phyloP scores from a whole-genome alignment of 2,888 invertebrate genomes.

The Ectemnius continuus region DNA sequence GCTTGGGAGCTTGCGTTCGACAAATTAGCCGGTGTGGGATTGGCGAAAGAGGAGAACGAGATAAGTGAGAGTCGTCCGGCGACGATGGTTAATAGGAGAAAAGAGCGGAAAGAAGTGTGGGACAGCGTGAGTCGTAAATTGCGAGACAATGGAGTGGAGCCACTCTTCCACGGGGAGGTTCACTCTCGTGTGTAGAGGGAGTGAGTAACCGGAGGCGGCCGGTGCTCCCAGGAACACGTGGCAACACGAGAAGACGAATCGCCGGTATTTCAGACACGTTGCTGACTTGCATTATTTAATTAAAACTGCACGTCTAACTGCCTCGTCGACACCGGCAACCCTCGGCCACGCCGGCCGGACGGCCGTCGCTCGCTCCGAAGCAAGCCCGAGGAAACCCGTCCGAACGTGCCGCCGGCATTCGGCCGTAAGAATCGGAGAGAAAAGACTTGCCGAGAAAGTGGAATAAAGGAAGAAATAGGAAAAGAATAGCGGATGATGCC shows the following conservation, averaged over 20 bases:
- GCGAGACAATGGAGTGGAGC: too few species aligned
- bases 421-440: constrained; percentile 22
- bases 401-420: neutral
- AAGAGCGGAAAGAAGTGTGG: constrained; percentile 5
- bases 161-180: too few species aligned
- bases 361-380: too few species aligned
- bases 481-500: neutral
- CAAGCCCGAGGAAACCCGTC: neutral
- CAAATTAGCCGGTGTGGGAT: too few species aligned
- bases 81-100: neutral
- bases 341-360: neutral
- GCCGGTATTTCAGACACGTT: constrained; percentile 66
- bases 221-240: neutral
- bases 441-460: constrained; percentile 13
- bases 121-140: constrained; percentile 7
- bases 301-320: constrained; percentile 60
- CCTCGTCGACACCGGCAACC: constrained; percentile 7
- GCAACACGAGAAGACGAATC: constrained; percentile 55
- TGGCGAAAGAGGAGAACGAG: neutral
- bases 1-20: too few species aligned
- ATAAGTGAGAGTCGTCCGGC: too few species aligned
- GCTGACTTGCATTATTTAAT: constrained; percentile 68
- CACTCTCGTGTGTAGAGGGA: too few species aligned
- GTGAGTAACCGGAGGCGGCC: too few species aligned
- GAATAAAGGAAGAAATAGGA: neutral